A percentile compares a stretch with the other conserved stretches of the same genome.
Evolutionary conservation across 2,888 invertebrate genomes (phyloP).

Genomic region (Thalpophila matura): DNA sequence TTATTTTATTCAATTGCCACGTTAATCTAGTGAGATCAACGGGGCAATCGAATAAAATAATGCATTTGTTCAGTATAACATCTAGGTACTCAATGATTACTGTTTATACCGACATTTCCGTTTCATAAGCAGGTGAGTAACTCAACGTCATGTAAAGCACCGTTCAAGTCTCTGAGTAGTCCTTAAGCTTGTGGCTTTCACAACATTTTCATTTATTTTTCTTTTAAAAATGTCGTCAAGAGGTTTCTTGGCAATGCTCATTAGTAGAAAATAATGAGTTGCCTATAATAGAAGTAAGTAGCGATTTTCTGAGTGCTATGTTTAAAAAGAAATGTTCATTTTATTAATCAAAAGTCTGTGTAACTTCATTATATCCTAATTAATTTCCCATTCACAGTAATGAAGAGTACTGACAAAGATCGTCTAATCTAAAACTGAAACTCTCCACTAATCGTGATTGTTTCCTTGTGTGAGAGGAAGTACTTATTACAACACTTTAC

Average conservation of each 20-base stretch:
- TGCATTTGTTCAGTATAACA: slow-evolving; percentile 6
- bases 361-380: slow-evolving; percentile 30
- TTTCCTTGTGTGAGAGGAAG: too few relatives aligned
- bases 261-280: slow-evolving; percentile 63
- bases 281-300: slow-evolving; percentile 41
- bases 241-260: slow-evolving; percentile 57
- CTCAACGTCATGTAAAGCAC: slow-evolving; percentile 54
- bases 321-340: slow-evolving; percentile 27
- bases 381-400: slow-evolving; percentile 22
- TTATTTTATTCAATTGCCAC: too few relatives aligned
- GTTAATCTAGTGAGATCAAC: too few relatives aligned
- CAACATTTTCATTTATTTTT: slow-evolving; percentile 59
- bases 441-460: too few relatives aligned
- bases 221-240: slow-evolving; percentile 53
- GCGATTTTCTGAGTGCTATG: slow-evolving; percentile 31
- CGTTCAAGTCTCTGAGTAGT: slow-evolving; percentile 57
- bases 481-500: too few relatives aligned
- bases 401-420: neutral
- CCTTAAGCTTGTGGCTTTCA: slow-evolving; percentile 59
- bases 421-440: too few relatives aligned
- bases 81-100: neutral
- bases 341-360: slow-evolving; percentile 30
- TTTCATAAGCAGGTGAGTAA: slow-evolving; percentile 48
- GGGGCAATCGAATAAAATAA: too few relatives aligned
- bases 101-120: slow-evolving; percentile 33